These are phyloP conservation scores for Potamarius usumacintae DNA, from an alignment of 2,113 vertebrate species.

Conservation along the genomic window DNA sequence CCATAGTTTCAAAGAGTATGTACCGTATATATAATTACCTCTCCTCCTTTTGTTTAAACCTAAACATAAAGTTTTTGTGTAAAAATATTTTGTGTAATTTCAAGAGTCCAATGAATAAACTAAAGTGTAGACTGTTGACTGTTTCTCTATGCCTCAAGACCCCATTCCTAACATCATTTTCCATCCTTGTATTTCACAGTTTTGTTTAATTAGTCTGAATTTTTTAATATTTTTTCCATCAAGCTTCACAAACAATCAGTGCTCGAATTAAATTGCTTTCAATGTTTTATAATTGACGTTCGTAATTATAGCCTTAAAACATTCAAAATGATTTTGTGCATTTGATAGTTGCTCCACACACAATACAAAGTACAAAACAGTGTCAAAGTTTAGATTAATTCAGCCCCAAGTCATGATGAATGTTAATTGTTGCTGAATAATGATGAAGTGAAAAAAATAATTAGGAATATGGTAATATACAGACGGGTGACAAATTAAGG, in stretches of 20 bases:
- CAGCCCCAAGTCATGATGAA: conserved; percentile 55
- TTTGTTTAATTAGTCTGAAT: conserved; percentile 55
- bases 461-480: conserved; percentile 57
- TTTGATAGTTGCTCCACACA: conserved; percentile 50
- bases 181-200: conserved; percentile 46
- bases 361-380: conserved; percentile 48
- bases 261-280: conserved; percentile 53
- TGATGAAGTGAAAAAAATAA: conserved; percentile 56
- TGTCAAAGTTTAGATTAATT: conserved; percentile 59
- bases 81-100: not conserved
- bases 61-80: not conserved
- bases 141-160: conserved; percentile 29
- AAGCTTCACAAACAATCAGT: conserved; percentile 54
- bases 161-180: conserved; percentile 36
- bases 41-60: not conserved
- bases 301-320: conserved; percentile 59
- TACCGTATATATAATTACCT: not conserved
- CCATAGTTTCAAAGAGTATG: not conserved
- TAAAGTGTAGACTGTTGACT: conserved; percentile 18
- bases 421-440: conserved; percentile 57
- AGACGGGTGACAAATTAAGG: conserved; percentile 15
- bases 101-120: not conserved
- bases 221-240: conserved; percentile 51
- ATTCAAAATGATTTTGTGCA: conserved; percentile 53
- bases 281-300: conserved; percentile 57